These are phyloP conservation scores for Ifrita kowaldi DNA, from an alignment of 2,113 vertebrate species.

Conservation along the genomic window DNA sequence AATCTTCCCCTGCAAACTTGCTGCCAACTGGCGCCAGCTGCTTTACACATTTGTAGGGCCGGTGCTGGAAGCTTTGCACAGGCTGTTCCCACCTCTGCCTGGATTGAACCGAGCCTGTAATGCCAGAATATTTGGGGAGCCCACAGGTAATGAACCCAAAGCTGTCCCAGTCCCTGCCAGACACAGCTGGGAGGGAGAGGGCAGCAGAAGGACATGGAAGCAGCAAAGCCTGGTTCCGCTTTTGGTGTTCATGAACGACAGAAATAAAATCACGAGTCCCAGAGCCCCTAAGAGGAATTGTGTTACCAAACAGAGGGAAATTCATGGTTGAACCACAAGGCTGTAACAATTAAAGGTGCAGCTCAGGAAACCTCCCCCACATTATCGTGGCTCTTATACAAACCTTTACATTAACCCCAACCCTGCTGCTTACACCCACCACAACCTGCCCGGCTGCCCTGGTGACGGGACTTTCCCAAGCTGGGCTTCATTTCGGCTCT, in stretches of 20 bases:
- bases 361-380: conserved; percentile 24
- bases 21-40: neutral
- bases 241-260: neutral
- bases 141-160: neutral
- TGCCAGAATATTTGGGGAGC: neutral
- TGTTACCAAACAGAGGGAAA: neutral
- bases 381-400: rapidly evolving
- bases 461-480: neutral
- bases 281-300: neutral
- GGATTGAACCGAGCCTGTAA: neutral
- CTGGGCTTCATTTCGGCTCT: neutral
- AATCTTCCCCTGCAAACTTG: neutral
- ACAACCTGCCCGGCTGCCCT: neutral
- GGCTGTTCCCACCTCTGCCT: neutral
- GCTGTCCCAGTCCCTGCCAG: neutral
- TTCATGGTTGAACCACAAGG: neutral
- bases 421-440: neutral
- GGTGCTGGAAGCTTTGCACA: neutral
- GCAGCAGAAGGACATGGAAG: neutral
- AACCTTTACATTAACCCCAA: neutral
- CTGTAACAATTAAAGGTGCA: neutral
- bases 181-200: neutral
- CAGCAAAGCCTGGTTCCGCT: neutral
- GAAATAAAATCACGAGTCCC: neutral
- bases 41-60: neutral